These are phyloP conservation scores for Platichthys stellatus DNA, from an alignment of 2,113 vertebrate species.

Conservation along the genomic window DNA sequence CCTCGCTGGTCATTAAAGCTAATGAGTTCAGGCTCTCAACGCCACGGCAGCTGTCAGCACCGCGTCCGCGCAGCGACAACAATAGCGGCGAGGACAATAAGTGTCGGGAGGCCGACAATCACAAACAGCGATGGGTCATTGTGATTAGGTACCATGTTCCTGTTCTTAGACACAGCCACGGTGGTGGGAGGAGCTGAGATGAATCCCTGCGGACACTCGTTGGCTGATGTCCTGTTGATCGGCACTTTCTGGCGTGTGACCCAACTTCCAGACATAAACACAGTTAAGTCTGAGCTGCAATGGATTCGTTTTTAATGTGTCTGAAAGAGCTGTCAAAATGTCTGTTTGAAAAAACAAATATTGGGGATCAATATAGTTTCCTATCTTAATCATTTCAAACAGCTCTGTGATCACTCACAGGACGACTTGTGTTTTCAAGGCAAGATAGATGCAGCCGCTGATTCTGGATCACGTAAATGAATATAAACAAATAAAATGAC, in stretches of 20 bases:
- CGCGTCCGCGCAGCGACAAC: conserved; percentile 12
- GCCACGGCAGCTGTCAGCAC: conserved; percentile 37
- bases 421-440: neutral
- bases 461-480: neutral
- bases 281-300: too few relatives aligned
- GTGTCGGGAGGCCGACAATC: conserved; percentile 16
- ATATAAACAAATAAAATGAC: neutral
- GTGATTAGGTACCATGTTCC: conserved; percentile 2
- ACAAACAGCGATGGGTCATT: neutral
- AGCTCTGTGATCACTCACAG: neutral
- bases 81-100: conserved; percentile 24
- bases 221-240: too few relatives aligned
- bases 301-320: neutral
- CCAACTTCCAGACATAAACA: too few relatives aligned
- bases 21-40: conserved; percentile 63
- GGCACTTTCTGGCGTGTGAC: too few relatives aligned
- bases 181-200: neutral
- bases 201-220: neutral
- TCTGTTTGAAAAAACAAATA: neutral
- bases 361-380: neutral
- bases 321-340: neutral
- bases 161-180: neutral
- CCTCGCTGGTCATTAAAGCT: conserved; percentile 57
- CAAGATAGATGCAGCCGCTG: neutral
- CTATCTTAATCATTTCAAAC: neutral